These are phyloP conservation scores for Drosophila murphyi DNA, from an alignment of 1,140 invertebrate genomes.

Conservation along the genomic window DNA sequence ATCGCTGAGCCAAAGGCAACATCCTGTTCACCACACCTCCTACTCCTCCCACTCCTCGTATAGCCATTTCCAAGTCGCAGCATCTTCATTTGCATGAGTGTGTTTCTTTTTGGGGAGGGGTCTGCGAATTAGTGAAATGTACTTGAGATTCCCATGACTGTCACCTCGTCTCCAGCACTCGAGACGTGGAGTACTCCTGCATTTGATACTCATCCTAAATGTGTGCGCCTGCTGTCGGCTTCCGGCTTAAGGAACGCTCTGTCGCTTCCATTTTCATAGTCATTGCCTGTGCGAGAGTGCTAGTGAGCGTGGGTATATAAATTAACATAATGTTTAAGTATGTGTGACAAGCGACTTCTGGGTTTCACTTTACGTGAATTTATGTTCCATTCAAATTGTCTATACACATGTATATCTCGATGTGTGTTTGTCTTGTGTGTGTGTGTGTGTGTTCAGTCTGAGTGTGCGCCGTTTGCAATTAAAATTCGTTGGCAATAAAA, in stretches of 20 bases:
- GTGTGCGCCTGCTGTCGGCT: slow-evolving; percentile 57
- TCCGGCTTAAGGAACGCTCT: slow-evolving; percentile 79
- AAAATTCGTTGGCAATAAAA: slow-evolving; percentile 70
- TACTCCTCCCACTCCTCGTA: not conserved
- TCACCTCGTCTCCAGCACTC: slow-evolving; percentile 51
- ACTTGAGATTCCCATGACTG: slow-evolving; percentile 69
- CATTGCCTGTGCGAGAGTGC: slow-evolving; percentile 42
- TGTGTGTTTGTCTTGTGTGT: slow-evolving; percentile 8
- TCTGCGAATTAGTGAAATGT: slow-evolving; percentile 70
- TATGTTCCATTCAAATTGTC: slow-evolving; percentile 78
- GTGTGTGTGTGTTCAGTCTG: not conserved
- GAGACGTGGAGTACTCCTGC: slow-evolving; percentile 6
- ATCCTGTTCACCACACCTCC: slow-evolving; percentile 38
- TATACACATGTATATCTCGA: slow-evolving; percentile 8
- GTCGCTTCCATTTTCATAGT: slow-evolving; percentile 78
- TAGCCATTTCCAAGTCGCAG: slow-evolving; percentile 1
- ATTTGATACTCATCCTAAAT: slow-evolving; percentile 12
- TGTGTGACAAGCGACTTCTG: slow-evolving; percentile 81
- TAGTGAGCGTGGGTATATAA: slow-evolving; percentile 61
- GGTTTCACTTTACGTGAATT: slow-evolving; percentile 73
- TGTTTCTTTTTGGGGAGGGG: slow-evolving; percentile 1
- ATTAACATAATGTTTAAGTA: slow-evolving; percentile 82
- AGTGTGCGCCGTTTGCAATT: slow-evolving; percentile 48
- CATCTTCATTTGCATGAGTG: slow-evolving; percentile 42
- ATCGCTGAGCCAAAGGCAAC: slow-evolving; percentile 42